Conservation (phyloP, 2,888 invertebrate species). For the Disparrhopalites patrizii region DNA sequence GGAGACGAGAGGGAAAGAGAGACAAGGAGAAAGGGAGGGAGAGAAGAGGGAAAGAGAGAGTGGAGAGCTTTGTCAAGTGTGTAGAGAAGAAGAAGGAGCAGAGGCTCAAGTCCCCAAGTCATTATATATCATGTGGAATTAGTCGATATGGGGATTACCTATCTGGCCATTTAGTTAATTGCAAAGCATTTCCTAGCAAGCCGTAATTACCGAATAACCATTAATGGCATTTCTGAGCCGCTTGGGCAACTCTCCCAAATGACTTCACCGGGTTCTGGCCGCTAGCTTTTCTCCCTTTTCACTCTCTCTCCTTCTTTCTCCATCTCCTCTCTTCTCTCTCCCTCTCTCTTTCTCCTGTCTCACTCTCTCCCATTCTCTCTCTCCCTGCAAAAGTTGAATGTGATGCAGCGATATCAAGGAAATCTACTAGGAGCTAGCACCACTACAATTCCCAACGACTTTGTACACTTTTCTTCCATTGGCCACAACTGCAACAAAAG, state of each 20-base stretch:
- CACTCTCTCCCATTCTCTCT: conserved; percentile 13
- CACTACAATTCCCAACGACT: too few relatives aligned
- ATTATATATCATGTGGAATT: conserved; percentile 47
- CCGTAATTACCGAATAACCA: conserved; percentile 39
- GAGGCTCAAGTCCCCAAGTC: conserved; percentile 31
- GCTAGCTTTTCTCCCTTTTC: background rate
- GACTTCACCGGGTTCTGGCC: conserved; percentile 19
- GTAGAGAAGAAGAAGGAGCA: background rate
- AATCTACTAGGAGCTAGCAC: background rate
- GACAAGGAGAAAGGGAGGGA: background rate
- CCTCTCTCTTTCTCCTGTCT: conserved; percentile 6
- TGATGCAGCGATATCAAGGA: background rate
- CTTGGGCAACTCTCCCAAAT: conserved; percentile 38
- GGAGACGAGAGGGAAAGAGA: background rate
- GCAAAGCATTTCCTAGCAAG: conserved; percentile 41
- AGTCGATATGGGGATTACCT: conserved; percentile 47
- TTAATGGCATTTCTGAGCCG: conserved; percentile 37
- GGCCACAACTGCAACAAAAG: too few relatives aligned
- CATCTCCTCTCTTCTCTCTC: background rate
- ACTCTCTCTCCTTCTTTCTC: conserved; percentile 1
- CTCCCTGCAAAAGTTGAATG: background rate
- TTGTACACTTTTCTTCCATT: too few relatives aligned
- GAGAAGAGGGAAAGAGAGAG: background rate
- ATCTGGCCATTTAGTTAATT: conserved; percentile 47
- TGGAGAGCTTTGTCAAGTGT: conserved; percentile 14